Evolutionary conservation across 2,113 vertebrate genomes (phyloP), one percentile per base, ranked within the genome.

Genomic region (Pelmatolapia mariae): DNA sequence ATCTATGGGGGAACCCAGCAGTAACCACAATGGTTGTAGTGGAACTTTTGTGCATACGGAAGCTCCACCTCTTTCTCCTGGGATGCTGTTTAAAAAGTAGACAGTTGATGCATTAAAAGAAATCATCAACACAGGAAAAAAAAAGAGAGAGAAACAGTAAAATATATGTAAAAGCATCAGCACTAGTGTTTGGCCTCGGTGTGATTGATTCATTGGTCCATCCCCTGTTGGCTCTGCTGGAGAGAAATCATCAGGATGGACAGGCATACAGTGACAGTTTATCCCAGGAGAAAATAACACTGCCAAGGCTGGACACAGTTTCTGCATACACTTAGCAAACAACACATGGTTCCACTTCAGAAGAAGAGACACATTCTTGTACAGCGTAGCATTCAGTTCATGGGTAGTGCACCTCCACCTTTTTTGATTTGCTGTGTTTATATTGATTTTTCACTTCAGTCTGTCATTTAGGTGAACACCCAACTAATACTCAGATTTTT

Each of bases 181-280:
- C 89, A 89, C 61, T 47, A 10, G 47, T 90, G 79, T 84, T 81
- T 81, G 73, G 82, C 66, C 79, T 73, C 53, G 15, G 26, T 87
- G 22, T 87, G 87, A 91, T 88, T 89, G 89, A 91, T 91, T 80
- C 52, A 54, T 87, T 53, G 31, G 89, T 83, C 53, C 83, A 16
- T 79, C 83, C 71, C 81, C 83, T 57, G 73, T 84, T 83, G 84
- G 86, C 86, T 87, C 82, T 84, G 91, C 84, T 86, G 83, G 47
- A 59, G 33, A 89, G 80, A 81, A 88, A 86, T 86, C 85, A 76
- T 86, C 68, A 53, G 81, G 84, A 88, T 50, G 45, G 90, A 81
- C 86, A 85, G 89, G 81, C 88, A 86, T 2, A 36, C 53, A 26
- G 61, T 88, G 82, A 89, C 90, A 90, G 80, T 50, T 33, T 12